Base-by-base conservation (phyloP, 1,140 invertebrate species). In the Aporrectodea caliginosa region DNA sequence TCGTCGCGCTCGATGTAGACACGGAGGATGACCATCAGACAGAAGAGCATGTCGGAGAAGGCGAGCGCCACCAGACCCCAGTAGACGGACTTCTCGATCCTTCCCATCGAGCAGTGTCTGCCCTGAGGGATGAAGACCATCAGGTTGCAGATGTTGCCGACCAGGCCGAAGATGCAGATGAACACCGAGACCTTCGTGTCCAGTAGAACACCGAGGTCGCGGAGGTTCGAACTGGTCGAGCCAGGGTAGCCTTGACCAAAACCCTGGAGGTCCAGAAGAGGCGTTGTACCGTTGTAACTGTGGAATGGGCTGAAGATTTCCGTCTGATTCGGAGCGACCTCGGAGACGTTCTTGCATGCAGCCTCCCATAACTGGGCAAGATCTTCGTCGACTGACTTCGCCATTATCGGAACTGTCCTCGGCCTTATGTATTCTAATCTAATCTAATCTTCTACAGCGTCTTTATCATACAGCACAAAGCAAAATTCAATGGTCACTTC, bases 1-100 rank as follows among this genome's bases (percentile, higher is more conserved):
- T 29, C 33, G 14, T 76, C 43, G 16, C 29, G 22, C 1, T 43
- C 75, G 14, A 35, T 31, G 27, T 35, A 58, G 14, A 43, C 29
- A 29, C 35, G 2, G 16, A 35, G 35, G 30, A 76, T 58, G 75
- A 76, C 35, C 32, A 32, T 29, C 6, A 76, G 22, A 16, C 75
- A 76, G 43, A 76, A 76, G 32, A 58, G 27, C 32, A 76, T 31
- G 31, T 76, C 75, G 16, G 75, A 76, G 14, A 34, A n/a, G 34
- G 75, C 75, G 1, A 76, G 29, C 12, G 32, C 43, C 27, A 76
- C 43, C 75, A 76, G 43, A 58, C 75, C 75, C 75, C 75, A 76
- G 75, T 76, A 76, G 34, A 76, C 75, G 27, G 75, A 76, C n/a
- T 58, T 35, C 43, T 35, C 75, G 32, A 76, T 76, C 43, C 75